A percentile compares a stretch with the other conserved stretches of the same genome.
Conservation (phyloP, 2,888 invertebrate species). For the Catonia carolina region DNA sequence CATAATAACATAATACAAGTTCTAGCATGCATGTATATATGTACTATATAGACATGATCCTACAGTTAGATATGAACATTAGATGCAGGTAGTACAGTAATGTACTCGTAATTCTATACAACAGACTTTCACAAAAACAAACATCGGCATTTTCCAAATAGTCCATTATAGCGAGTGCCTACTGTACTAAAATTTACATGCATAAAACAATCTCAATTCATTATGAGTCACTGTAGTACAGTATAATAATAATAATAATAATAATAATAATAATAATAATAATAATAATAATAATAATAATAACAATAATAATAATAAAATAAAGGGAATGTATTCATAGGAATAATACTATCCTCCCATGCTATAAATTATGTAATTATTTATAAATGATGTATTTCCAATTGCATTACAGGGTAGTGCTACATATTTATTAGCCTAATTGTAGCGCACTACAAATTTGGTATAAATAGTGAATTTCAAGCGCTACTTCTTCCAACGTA, state of each 20-base stretch:
- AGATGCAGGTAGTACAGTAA: no score
- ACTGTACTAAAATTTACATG: not conserved
- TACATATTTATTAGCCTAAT: not conserved
- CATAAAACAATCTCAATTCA: not conserved
- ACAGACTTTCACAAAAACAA: no score
- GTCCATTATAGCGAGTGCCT: not conserved
- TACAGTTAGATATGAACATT: no score
- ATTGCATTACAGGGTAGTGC: conserved; percentile 12
- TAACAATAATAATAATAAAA: no score
- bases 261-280: no score
- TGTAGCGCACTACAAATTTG: conserved; percentile 10
- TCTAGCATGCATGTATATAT: no score
- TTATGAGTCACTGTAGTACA: not conserved
- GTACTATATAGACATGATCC: no score
- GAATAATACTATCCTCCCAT: conserved; percentile 8
- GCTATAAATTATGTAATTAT: not conserved
- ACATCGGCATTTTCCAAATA: not conserved
- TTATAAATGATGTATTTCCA: not conserved
- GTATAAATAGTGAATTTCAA: conserved; percentile 8
- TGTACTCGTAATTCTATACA: no score
- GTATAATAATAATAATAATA: no score
- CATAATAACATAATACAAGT: no score
- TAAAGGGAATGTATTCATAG: not conserved
- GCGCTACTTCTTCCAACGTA: conserved; percentile 4
- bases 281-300: no score